Percentiles rank a stretch among this genome's conserved stretches.
phyloP scores from a whole-genome alignment of 2,797 vertebrate species.

The Garrulus glandarius region DNA sequence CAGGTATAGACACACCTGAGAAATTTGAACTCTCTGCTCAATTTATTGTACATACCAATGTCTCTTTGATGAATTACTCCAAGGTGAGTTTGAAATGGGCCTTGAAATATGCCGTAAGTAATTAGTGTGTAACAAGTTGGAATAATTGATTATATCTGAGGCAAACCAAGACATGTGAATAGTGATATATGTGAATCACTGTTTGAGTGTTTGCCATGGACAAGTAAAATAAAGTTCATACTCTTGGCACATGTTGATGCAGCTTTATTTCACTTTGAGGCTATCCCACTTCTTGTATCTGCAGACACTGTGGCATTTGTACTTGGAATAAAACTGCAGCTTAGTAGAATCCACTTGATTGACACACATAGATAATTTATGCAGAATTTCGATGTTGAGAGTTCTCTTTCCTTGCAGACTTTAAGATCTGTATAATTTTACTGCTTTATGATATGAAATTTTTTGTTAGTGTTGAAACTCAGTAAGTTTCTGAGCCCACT shows the following conservation, averaged over 20 bases:
- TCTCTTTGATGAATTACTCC: constrained; percentile 25
- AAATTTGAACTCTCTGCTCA: neutral
- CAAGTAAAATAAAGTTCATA: neutral
- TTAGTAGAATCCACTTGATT: neutral
- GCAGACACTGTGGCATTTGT: neutral
- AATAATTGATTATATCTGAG: constrained; percentile 50
- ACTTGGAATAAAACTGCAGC: neutral
- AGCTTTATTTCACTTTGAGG: neutral
- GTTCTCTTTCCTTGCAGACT: neutral
- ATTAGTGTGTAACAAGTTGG: constrained; percentile 30
- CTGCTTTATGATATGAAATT: neutral
- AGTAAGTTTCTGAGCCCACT: neutral
- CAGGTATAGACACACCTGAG: constrained; percentile 9
- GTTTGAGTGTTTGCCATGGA: neutral
- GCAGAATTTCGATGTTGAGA: neutral
- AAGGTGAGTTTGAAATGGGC: constrained; percentile 27
- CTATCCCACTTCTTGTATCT: neutral
- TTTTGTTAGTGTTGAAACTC: neutral
- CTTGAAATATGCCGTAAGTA: constrained; percentile 34
- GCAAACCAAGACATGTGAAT: constrained; percentile 26
- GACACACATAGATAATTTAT: neutral
- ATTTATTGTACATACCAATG: constrained; percentile 24
- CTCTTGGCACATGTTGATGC: neutral
- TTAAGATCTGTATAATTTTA: neutral
- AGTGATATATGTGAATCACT: constrained; percentile 17